Evolutionary conservation across 1,140 invertebrate genomes (phyloP).

Genomic region (Gonioctena quinquepunctata): DNA sequence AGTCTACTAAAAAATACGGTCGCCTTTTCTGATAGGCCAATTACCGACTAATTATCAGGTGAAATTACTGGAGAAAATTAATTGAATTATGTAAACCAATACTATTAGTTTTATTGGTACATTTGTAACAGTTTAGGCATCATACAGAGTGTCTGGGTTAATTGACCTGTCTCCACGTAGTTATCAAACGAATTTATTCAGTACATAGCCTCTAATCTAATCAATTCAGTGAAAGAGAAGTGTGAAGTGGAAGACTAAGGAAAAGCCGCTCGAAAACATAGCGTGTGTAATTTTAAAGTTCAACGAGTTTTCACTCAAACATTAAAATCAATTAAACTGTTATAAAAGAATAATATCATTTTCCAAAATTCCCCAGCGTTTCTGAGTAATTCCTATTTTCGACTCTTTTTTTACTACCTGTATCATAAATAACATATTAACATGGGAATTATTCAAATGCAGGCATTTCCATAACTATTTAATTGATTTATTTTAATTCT

Average conservation of each 20-base stretch:
- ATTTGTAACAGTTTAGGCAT: conserved; percentile 3
- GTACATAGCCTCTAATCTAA: no score
- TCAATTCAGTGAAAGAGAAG: no score
- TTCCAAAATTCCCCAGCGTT: no score
- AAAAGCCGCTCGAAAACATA: no score
- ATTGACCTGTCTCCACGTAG: background rate
- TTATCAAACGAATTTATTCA: background rate
- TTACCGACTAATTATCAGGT: conserved; percentile 25
- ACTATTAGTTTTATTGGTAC: conserved; percentile 5
- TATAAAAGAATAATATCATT: no score
- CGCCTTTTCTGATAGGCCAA: conserved; percentile 22
- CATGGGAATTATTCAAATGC: background rate
- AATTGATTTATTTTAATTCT: background rate
- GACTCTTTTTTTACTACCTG: background rate
- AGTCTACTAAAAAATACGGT: conserved; percentile 9
- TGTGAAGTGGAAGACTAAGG: no score
- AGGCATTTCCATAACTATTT: background rate
- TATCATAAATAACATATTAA: background rate
- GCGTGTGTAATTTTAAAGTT: no score
- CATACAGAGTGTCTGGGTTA: background rate
- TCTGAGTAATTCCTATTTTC: background rate
- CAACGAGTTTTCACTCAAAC: no score
- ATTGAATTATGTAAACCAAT: conserved; percentile 28
- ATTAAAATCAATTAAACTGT: no score
- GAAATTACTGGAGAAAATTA: conserved; percentile 15